These are phyloP conservation scores for Gobius niger DNA, from an alignment of 2,113 vertebrate genomes.

Conservation along the genomic window DNA sequence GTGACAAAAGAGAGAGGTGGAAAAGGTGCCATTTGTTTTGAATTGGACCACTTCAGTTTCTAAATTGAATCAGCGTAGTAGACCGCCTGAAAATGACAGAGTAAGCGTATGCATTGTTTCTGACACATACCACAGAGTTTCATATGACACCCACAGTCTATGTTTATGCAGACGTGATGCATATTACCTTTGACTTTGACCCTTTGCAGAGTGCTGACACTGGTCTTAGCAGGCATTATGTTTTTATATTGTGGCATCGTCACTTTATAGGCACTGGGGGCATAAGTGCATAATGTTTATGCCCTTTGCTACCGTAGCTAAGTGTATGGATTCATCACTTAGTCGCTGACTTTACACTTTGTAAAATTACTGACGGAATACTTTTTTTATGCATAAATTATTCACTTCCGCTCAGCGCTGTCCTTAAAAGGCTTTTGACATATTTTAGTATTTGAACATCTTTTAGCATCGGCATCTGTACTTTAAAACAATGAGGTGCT, in stretches of 20 bases:
- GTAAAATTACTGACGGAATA: slow-evolving; percentile 23
- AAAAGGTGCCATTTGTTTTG: slow-evolving; percentile 31
- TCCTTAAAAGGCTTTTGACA: no score
- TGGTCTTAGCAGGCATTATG: slow-evolving; percentile 25
- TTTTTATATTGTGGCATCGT: slow-evolving; percentile 19
- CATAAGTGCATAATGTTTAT: slow-evolving; percentile 20
- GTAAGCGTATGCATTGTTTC: slow-evolving; percentile 10
- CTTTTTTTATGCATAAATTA: slow-evolving; percentile 1
- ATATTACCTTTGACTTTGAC: slow-evolving; percentile 66
- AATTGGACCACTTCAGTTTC: slow-evolving; percentile 2
- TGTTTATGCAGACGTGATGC: slow-evolving; percentile 47
- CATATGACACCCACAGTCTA: slow-evolving; percentile 36
- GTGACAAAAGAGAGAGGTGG: slow-evolving; percentile 72
- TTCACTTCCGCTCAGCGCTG: neutral
- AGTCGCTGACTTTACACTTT: slow-evolving; percentile 39
- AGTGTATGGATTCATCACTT: slow-evolving; percentile 21
- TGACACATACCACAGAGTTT: slow-evolving; percentile 17
- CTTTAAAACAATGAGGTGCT: neutral
- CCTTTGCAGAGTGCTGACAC: slow-evolving; percentile 49
- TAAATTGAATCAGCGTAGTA: slow-evolving; percentile 1
- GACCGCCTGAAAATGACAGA: neutral
- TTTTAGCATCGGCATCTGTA: neutral
- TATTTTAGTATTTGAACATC: neutral
- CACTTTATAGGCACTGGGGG: slow-evolving; percentile 40
- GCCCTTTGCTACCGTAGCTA: slow-evolving; percentile 26